A percentile compares a stretch with the other conserved stretches of the same genome.
Evolutionary conservation across 2,113 vertebrate species (phyloP).

Genomic region (Globicephala melas): DNA sequence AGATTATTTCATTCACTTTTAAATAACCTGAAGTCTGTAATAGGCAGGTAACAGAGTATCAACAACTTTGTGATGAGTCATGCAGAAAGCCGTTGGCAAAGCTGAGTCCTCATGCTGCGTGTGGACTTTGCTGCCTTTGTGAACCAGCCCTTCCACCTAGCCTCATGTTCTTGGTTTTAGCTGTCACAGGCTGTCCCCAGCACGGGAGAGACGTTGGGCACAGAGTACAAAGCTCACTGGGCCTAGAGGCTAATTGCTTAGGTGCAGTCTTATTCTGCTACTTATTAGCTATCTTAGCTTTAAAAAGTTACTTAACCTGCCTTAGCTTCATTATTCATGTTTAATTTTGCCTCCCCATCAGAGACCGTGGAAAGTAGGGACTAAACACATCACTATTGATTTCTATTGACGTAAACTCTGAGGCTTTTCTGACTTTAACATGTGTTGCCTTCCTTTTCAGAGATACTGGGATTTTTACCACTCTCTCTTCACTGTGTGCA

Average conservation of each 20-base stretch:
- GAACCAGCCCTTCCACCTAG: neutral
- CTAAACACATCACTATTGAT: neutral
- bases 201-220: neutral
- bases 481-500: conserved; percentile 91
- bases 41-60: neutral
- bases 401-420: neutral
- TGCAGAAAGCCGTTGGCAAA: neutral
- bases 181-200: neutral
- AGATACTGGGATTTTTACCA: conserved; percentile 90
- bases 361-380: neutral
- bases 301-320: neutral
- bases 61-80: neutral
- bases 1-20: neutral
- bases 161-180: neutral
- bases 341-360: neutral
- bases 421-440: neutral
- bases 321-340: neutral
- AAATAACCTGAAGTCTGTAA: neutral
- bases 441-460: conserved; percentile 78
- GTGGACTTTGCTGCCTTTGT: neutral
- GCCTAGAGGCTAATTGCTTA: neutral
- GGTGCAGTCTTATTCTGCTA: neutral
- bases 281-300: neutral
- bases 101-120: neutral
- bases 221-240: neutral